Evolutionary conservation across 2,797 vertebrate species (phyloP).

Genomic region (Rhynchonycteris naso): DNA sequence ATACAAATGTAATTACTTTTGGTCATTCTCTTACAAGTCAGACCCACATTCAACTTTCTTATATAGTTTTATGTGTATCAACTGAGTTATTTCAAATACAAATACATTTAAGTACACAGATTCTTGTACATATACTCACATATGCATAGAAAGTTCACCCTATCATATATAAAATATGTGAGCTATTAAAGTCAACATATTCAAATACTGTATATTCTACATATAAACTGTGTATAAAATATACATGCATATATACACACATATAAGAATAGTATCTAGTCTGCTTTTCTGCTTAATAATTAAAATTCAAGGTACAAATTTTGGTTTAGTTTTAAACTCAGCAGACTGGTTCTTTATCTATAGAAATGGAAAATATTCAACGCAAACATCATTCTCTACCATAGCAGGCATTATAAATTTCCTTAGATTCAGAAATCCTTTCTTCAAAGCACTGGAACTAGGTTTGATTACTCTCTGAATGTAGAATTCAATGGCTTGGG

Average conservation of each 20-base stretch:
- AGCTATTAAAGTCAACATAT: not conserved
- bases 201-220: not conserved
- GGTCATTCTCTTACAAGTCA: not conserved
- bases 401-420: slow-evolving; percentile 37
- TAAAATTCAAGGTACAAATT: slow-evolving; percentile 40
- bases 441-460: slow-evolving; percentile 35
- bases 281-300: not conserved
- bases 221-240: not conserved
- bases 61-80: not conserved
- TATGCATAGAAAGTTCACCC: not conserved
- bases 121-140: not conserved
- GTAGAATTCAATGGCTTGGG: not conserved
- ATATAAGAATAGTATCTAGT: not conserved
- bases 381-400: slow-evolving; percentile 31
- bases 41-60: not conserved
- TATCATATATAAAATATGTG: not conserved
- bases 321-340: not conserved
- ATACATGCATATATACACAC: not conserved
- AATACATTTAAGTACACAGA: not conserved
- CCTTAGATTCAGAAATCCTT: slow-evolving; percentile 24
- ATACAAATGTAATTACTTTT: not conserved
- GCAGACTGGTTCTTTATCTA: not conserved
- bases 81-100: not conserved
- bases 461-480: slow-evolving; percentile 65
- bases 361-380: slow-evolving; percentile 51